These are phyloP conservation scores for Lysiphlebus fabarum DNA, from an alignment of 1,140 invertebrate genomes.

Conservation along the genomic window DNA sequence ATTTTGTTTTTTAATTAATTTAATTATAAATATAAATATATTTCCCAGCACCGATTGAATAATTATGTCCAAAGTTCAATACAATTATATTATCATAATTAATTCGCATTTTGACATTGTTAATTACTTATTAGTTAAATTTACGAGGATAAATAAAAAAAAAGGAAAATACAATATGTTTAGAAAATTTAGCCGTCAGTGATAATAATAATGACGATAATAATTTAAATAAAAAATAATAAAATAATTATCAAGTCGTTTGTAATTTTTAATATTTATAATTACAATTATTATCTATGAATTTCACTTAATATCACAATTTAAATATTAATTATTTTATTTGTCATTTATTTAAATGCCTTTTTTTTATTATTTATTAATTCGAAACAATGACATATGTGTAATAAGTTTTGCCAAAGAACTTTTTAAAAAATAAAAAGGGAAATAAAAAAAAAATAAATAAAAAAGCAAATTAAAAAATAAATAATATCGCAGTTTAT, in stretches of 20 bases:
- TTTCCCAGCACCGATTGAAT: conserved; percentile 18
- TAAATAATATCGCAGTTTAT: conserved; percentile 46
- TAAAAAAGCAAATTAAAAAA: conserved; percentile 8
- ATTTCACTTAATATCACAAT: too few relatives aligned
- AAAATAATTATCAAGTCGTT: too few relatives aligned
- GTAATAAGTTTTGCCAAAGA: conserved; percentile 59
- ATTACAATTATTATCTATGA: conserved; percentile 34
- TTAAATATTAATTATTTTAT: conserved; percentile 32
- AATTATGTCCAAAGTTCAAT: conserved; percentile 28
- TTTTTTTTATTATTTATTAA: conserved; percentile 53
- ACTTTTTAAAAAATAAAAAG: conserved; percentile 29
- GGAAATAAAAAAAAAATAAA: too few relatives aligned
- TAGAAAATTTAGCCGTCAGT: background rate
- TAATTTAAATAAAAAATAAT: background rate
- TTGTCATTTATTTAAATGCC: conserved; percentile 45
- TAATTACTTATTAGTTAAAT: conserved; percentile 44
- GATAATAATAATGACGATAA: conserved; percentile 22
- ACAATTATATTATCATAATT: conserved; percentile 26
- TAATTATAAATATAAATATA: conserved; percentile 15
- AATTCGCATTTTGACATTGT: conserved; percentile 43
- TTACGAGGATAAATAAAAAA: conserved; percentile 34
- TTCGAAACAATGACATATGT: conserved; percentile 50
- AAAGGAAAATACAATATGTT: too few relatives aligned
- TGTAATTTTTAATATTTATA: conserved; percentile 1
- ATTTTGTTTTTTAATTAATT: conserved; percentile 15